These are phyloP conservation scores for Oreocharis arfaki DNA, from an alignment of 2,113 vertebrate genomes.

Conservation along the genomic window DNA sequence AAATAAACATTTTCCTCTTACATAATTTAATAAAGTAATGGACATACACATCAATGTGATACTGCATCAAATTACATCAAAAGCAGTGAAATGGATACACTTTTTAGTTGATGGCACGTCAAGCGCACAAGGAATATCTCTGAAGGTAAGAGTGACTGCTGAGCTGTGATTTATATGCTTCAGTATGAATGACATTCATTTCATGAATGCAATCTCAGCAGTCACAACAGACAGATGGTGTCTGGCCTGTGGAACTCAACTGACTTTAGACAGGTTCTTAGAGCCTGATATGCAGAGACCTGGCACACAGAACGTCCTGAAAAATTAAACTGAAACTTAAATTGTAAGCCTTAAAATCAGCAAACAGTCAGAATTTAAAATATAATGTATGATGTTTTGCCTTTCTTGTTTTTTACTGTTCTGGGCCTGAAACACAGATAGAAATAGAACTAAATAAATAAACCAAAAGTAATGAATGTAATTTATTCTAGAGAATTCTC, in stretches of 20 bases:
- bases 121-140: background rate
- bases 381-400: background rate
- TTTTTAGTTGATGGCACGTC: background rate
- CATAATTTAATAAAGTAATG: background rate
- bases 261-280: background rate
- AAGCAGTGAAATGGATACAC: background rate
- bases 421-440: background rate
- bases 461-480: background rate
- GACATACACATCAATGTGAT: background rate
- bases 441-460: background rate
- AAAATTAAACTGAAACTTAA: background rate
- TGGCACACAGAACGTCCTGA: background rate
- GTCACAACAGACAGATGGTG: background rate
- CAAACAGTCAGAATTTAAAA: background rate
- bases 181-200: background rate
- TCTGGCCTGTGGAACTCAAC: background rate
- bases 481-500: background rate
- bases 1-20: background rate
- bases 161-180: background rate
- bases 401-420: background rate
- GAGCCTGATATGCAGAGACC: background rate
- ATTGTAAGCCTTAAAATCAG: background rate
- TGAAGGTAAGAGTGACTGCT: background rate
- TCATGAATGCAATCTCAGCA: background rate
- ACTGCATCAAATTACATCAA: background rate